These are phyloP conservation scores for Drosophila eugracilis DNA, from an alignment of 1,140 invertebrate genomes.

Conservation along the genomic window DNA sequence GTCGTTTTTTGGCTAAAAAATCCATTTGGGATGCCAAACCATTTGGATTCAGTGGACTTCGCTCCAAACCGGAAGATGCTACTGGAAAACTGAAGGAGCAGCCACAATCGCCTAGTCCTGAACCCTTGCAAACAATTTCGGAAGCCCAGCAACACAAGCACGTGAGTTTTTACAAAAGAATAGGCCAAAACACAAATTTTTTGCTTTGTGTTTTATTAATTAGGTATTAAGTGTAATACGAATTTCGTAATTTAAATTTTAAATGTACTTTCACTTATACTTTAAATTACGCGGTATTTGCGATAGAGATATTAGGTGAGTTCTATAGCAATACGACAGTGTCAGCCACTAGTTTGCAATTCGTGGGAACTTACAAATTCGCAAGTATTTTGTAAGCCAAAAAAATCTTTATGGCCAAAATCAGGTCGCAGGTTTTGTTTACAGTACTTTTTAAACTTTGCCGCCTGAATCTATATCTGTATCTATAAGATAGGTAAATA, in stretches of 20 bases:
- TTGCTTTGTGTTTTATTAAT: too few species aligned
- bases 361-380: too few species aligned
- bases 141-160: too few species aligned
- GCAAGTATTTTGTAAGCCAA: too few species aligned
- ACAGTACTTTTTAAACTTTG: too few species aligned
- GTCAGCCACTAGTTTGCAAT: not conserved
- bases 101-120: not conserved
- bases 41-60: not conserved
- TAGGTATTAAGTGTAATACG: too few species aligned
- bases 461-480: too few species aligned
- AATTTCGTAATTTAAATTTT: too few species aligned
- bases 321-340: not conserved
- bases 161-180: too few species aligned
- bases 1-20: constrained; percentile 9
- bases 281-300: not conserved
- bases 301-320: not conserved
- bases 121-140: not conserved
- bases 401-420: too few species aligned
- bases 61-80: not conserved
- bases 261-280: not conserved
- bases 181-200: too few species aligned
- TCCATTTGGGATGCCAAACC: constrained; percentile 18
- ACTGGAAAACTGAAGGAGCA: not conserved
- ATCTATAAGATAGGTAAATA: not conserved
- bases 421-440: too few species aligned